Base-by-base conservation (phyloP, 2,113 vertebrate genomes). In the Gallinago jamesoni region DNA sequence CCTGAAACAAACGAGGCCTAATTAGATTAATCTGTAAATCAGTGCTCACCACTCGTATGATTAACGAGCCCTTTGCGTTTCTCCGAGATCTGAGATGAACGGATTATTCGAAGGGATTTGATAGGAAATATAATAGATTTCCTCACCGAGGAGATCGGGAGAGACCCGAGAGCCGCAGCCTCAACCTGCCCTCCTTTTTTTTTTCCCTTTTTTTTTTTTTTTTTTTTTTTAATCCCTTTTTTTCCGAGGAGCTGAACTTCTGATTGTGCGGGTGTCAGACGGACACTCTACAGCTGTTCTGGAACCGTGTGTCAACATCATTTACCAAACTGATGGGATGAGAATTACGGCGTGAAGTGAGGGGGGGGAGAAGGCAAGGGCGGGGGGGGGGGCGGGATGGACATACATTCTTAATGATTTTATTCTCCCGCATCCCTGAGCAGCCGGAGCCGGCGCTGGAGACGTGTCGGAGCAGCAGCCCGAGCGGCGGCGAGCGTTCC, bases 281-380 rank as follows among this genome's bases (percentile, higher is more conserved):
- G 81, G 96, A 95, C 94, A 84, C 89, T 81, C 94, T 91, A 53
- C 94, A 96, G 93, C 97, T 98, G 94, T 95, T 96, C 93, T 5
- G 56, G 77, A 97, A 48, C 63, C 70, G 37, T 52, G 83, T 93
- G 95, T 97, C 96, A 97, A 96, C 93, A 87, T 95, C 88, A 95
- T 96, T 97, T 94, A 96, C 94, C 95, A 21, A 93, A 77, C 88
- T 59, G 84, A 94, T 57, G 87, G 67, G 93, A 97, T 37, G 84
- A 86, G 88, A 93, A 93, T 88, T 48, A 60, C 2, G 87, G 87
- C 84, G 47, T 75, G 41, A 72, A 73, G 93, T 33, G 39, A 73
- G 24, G 52, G 41, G 41, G 41, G 89, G 87, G 78, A n/a, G 43
- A 73, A 30, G 64, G 43, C 69, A 73, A 27, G 5, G 41, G 41